Evolutionary conservation across 2,113 vertebrate genomes (phyloP), one percentile per base, ranked within the genome.

Genomic region (Aegithalos caudatus): DNA sequence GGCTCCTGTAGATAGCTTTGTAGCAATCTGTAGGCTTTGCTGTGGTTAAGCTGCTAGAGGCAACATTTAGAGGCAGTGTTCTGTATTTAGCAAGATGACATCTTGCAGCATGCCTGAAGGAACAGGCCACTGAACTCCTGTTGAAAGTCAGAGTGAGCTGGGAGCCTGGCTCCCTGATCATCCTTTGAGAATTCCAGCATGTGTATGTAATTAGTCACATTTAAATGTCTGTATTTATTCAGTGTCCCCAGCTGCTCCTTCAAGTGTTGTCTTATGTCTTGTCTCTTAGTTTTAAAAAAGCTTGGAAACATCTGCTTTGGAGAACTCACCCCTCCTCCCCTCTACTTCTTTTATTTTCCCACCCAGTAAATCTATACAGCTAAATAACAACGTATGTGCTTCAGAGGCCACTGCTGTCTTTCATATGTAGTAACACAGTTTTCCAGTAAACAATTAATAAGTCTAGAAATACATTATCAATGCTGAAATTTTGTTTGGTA

Each of bases 71-170:
- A 93, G 94, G 90, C 80, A 66, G 64, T 60, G 82, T 93, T 95
- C 96, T 92, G 82, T 97, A 94, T 97, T 97, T 97, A 97, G 95
- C 77, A 94, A 64, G 86, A 92, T 97, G 95, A 96, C 94, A 93
- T 97, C 96, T 96, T 93, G 81, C 94, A 90, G 86, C 80, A 90
- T 93, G 95, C 90, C 86, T 88, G 83, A 83, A 95, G 94, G 92
- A 94, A 56, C 44, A 86, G 90, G 60, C 85, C 90, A 24, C 76
- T 95, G 82, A 93, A 92, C 90, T 95, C 84, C 93, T 78, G 80
- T 78, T 93, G 92, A 81, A 96, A 94, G 94, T 86, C 90, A 86
- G 91, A 4, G 1, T 89, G 96, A 96, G 84, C 74, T 94, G 87
- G 78, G 60, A 94, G 88, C 65, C 86, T 92, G 90, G 74, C 88